Evolutionary conservation across 2,113 vertebrate genomes (phyloP).

Genomic region (Amphiprion percula): DNA sequence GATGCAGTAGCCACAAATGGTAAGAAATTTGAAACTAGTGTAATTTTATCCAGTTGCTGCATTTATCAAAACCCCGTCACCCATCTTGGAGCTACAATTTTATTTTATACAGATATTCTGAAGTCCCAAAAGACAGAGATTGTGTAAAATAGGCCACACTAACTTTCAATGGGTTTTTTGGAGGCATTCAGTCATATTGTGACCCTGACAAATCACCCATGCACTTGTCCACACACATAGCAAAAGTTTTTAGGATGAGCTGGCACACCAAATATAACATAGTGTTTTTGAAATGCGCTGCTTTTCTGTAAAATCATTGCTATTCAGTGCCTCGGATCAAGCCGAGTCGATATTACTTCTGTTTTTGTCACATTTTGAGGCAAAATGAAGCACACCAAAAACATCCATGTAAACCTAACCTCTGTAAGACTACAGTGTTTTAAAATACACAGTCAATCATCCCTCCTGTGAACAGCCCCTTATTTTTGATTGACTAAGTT

Average conservation of each 20-base stretch:
- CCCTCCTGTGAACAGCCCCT: not conserved
- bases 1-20: not conserved
- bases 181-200: not conserved
- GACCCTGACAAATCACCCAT: not conserved
- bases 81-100: too few species aligned
- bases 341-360: constrained; percentile 3
- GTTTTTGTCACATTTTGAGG: not conserved
- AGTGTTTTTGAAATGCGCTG: not conserved
- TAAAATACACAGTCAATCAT: constrained; percentile 5
- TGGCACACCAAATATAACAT: not conserved
- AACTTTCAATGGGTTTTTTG: too few species aligned
- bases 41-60: not conserved
- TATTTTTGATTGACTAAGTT: constrained; percentile 1
- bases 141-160: too few species aligned
- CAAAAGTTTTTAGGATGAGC: not conserved
- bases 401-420: not conserved
- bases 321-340: constrained; percentile 5
- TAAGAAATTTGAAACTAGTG: not conserved
- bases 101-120: too few species aligned
- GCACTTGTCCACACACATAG: not conserved
- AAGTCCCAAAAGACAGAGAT: not conserved
- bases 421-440: not conserved
- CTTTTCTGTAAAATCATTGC: constrained; percentile 8
- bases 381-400: not conserved
- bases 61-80: too few species aligned